A percentile compares a stretch with the other conserved stretches of the same genome.
These are phyloP conservation scores for Sarcophaga rosellei DNA, from an alignment of 2,888 invertebrate genomes.

Conservation along the genomic window DNA sequence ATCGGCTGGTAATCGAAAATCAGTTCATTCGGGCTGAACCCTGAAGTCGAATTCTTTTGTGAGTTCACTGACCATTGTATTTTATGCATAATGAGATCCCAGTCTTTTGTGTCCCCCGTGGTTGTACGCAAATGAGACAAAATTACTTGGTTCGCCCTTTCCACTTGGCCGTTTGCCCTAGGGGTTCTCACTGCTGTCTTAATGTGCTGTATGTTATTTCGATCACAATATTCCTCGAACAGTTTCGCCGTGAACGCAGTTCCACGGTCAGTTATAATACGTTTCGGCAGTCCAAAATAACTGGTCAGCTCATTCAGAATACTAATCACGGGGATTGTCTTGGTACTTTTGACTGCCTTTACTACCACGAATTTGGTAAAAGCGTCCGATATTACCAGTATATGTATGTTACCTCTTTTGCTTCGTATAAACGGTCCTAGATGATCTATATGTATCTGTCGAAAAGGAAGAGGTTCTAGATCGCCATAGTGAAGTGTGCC, in stretches of 20 bases:
- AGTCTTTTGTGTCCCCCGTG: no score
- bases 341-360: slow-evolving; percentile 32
- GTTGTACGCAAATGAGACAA: no score
- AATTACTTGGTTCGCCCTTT: slow-evolving; percentile 41
- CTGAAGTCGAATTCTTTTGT: no score
- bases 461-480: slow-evolving; percentile 26
- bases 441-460: slow-evolving; percentile 43
- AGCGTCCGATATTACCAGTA: slow-evolving; percentile 29
- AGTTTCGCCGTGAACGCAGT: slow-evolving; percentile 64
- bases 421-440: slow-evolving; percentile 47
- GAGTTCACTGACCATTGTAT: no score
- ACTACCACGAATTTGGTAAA: no score
- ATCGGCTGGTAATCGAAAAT: no score
- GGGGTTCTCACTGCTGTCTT: no score
- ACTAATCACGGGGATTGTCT: slow-evolving; percentile 58
- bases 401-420: slow-evolving; percentile 40
- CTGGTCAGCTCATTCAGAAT: slow-evolving; percentile 32
- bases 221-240: slow-evolving; percentile 63
- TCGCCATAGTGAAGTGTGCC: slow-evolving; percentile 6
- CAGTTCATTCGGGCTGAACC: neutral
- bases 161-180: neutral
- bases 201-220: no score
- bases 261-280: slow-evolving; percentile 59
- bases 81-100: no score
- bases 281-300: no score